Base-by-base conservation (phyloP, 2,113 vertebrate species). In the Pachypanchax playfairii region DNA sequence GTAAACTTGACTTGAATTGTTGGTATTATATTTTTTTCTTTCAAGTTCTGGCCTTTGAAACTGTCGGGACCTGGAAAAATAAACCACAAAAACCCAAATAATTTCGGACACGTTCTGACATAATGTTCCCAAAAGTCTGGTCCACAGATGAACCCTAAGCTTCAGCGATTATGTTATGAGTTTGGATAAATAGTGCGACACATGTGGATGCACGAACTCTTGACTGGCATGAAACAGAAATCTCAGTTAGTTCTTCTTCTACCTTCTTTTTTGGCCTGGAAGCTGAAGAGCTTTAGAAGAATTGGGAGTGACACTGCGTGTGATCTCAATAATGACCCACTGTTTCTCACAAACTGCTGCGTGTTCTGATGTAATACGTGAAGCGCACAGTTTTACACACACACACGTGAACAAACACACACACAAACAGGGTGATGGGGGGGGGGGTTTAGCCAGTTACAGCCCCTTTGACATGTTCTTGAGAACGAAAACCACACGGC, bases 261-360 rank as follows among this genome's bases (percentile, higher is more conserved):
- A 13, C 25, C 26, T n/a, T 39, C 21, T 28, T n/a, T n/a, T 36
- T 55, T 43, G 39, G 59, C 47, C 52, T 43, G 35, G 46, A n/a
- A 54, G 56, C 48, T 65, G 54, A 71, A 9, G 14, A 57, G 59
- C 33, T 48, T 36, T 24, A 47, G 44, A 41, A 50, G 54, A 67
- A 85, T 70, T 73, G 65, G 52, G 56, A 69, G 46, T 31, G 69
- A 82, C 70, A 72, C 52, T 75, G 72, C 53, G 57, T 80, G 73
- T 8, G 3, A 70, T 64, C 56, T 47, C 67, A 68, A 85, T 74
- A 85, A 61, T 75, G 77, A 74, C 52, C 61, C 9, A 57, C 82
- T 87, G 82, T 85, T 86, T 51, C 38, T 63, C 50, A 65, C 28
- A 70, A 60, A 51, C 62, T 54, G 68, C 46, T 33, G 20, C 22